Conservation (phyloP, 2,113 vertebrate species). For the Microcebus lehilahytsara region DNA sequence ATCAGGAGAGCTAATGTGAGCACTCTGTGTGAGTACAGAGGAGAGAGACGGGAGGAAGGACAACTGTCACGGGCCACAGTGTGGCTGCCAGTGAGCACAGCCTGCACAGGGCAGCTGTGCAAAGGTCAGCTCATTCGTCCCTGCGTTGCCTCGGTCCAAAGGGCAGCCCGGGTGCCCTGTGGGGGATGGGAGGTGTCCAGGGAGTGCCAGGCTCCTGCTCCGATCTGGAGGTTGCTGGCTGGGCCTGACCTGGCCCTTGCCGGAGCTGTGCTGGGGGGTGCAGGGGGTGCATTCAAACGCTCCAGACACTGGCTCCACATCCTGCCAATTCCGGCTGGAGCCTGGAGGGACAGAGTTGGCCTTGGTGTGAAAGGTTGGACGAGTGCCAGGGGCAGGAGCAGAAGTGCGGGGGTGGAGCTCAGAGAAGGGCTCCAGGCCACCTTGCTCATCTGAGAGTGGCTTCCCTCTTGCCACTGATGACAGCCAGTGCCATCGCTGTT, state of each 20-base stretch:
- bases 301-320: background rate
- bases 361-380: slow-evolving; percentile 29
- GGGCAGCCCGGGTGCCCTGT: background rate
- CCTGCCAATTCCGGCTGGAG: slow-evolving; percentile 38
- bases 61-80: slow-evolving; percentile 39
- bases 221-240: background rate
- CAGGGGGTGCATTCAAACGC: background rate
- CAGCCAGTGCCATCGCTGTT: background rate
- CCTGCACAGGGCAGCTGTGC: background rate
- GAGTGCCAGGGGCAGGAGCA: background rate
- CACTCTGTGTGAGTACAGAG: slow-evolving; percentile 15
- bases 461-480: background rate
- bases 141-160: background rate
- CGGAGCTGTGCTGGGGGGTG: background rate
- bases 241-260: background rate
- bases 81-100: slow-evolving; percentile 10
- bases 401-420: background rate
- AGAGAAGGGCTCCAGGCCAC: background rate
- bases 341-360: slow-evolving; percentile 57
- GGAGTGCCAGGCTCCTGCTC: background rate
- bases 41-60: slow-evolving; percentile 47
- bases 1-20: slow-evolving; percentile 49
- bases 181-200: background rate
- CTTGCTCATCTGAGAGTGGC: background rate
- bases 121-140: slow-evolving; percentile 33